These are phyloP conservation scores for Hirudo medicinalis DNA, from an alignment of 1,140 invertebrate genomes.

Conservation along the genomic window DNA sequence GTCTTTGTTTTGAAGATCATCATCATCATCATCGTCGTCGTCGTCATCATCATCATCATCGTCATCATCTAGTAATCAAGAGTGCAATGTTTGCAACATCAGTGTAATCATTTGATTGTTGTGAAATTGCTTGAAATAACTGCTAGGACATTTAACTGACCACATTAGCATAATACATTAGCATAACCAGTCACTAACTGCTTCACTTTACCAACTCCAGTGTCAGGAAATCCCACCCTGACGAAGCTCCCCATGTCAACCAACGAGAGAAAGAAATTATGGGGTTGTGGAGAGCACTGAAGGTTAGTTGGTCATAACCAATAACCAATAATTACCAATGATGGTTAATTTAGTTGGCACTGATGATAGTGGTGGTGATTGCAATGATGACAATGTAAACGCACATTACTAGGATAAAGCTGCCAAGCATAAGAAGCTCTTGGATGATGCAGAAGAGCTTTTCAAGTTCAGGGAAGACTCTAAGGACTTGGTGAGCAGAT, in stretches of 20 bases:
- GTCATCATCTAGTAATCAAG: no score
- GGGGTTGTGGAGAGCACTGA: constrained; percentile 71
- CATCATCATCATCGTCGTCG: no score
- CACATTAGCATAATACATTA: no score
- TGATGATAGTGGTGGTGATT: background rate
- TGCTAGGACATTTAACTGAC: no score
- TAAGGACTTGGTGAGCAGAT: constrained; percentile 52
- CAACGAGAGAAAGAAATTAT: constrained; percentile 68
- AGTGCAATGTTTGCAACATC: no score
- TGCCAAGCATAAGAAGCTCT: constrained; percentile 50
- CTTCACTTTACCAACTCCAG: constrained; percentile 24
- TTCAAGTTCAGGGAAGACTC: constrained; percentile 81
- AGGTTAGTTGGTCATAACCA: constrained; percentile 32
- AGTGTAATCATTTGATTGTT: no score
- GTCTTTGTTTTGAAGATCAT: constrained; percentile 26
- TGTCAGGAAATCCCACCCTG: constrained; percentile 79
- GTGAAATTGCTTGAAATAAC: no score
- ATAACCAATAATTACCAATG: background rate
- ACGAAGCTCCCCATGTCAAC: constrained; percentile 71
- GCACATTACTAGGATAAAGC: constrained; percentile 54
- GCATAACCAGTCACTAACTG: background rate
- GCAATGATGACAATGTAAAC: background rate
- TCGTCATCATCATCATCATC: no score
- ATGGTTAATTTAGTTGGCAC: background rate
- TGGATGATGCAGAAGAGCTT: constrained; percentile 82